Base-by-base conservation (phyloP, 2,888 invertebrate genomes). In the Mythimna vitellina region DNA sequence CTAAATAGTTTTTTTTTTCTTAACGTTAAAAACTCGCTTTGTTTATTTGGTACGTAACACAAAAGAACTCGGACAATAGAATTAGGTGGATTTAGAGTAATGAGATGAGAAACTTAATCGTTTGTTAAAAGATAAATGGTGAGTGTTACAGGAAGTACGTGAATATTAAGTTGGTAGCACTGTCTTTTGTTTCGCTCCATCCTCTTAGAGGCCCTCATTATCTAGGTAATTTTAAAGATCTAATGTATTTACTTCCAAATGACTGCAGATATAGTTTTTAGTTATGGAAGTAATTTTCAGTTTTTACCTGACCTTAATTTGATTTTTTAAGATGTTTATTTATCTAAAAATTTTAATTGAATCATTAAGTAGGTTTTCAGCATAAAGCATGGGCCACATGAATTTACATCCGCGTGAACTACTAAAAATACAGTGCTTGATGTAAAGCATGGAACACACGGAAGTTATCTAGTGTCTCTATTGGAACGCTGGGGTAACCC, bases 51-150 rank as follows among this genome's bases (percentile, higher is more conserved):
- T 0, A 22, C 29, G n/a, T 60, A 71, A 29, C 68, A 70, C 49
- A 51, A 68, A 70, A 46, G 6, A 32, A 53, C 38, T 35, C 38
- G 17, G 14, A 75, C 76, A 70, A 76, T 71, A 68, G 69, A 63
- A 70, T 84, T 76, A 76, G 68, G 54, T 3, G 53, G 38, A 61
- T 20, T 68, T 58, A 60, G 42, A 72, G 62, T 63, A 75, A 81
- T 77, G 73, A 81, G 60, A 57, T 54, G 65, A 49, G 49, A 60
- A 61, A 70, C 70, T 73, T 84, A 78, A 81, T 81, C 65, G 82
- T 73, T 82, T 76, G 78, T 76, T 60, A 63, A 58, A 61, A 82
- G 78, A 75, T 71, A 75, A 76, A 74, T 79, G 68, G 53, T 29
- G 25, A 53, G 51, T 54, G 14, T 64, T 56, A 57, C 70, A 54